These are phyloP conservation scores for Drosophila longiperda DNA, from an alignment of 2,888 invertebrate genomes.

Conservation along the genomic window DNA sequence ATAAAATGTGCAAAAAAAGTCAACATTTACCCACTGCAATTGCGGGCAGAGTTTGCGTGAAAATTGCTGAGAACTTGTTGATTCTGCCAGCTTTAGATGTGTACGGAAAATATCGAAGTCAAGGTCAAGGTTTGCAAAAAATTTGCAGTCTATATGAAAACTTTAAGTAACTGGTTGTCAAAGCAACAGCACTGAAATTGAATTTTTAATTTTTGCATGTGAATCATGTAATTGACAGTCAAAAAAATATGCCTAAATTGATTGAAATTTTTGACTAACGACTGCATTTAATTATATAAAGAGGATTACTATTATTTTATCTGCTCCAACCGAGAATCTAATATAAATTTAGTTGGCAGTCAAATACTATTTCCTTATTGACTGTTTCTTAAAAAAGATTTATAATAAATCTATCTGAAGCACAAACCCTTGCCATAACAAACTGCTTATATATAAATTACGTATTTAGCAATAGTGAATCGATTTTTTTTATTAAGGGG, in stretches of 20 bases:
- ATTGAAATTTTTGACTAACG: neutral
- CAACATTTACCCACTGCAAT: constrained; percentile 41
- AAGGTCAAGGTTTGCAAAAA: neutral
- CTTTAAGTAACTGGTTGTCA: neutral
- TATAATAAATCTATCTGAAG: neutral
- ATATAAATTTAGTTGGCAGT: neutral
- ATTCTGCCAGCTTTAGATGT: constrained; percentile 6
- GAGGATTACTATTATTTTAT: neutral
- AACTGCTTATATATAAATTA: neutral
- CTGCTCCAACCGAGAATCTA: neutral
- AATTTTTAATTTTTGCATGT: neutral
- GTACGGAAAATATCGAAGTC: neutral
- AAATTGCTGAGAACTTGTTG: constrained; percentile 59
- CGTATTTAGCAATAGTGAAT: neutral
- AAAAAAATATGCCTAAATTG: neutral
- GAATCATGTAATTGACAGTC: no score
- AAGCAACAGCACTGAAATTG: neutral
- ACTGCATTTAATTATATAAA: neutral
- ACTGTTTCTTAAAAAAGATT: neutral
- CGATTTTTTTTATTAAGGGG: neutral
- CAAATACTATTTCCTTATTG: neutral
- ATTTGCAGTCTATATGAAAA: neutral
- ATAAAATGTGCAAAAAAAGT: constrained; percentile 68
- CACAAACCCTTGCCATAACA: neutral
- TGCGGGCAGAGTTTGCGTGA: constrained; percentile 45